Evolutionary conservation across 2,888 invertebrate genomes (phyloP).

Genomic region (Taphrorychus bicolor): DNA sequence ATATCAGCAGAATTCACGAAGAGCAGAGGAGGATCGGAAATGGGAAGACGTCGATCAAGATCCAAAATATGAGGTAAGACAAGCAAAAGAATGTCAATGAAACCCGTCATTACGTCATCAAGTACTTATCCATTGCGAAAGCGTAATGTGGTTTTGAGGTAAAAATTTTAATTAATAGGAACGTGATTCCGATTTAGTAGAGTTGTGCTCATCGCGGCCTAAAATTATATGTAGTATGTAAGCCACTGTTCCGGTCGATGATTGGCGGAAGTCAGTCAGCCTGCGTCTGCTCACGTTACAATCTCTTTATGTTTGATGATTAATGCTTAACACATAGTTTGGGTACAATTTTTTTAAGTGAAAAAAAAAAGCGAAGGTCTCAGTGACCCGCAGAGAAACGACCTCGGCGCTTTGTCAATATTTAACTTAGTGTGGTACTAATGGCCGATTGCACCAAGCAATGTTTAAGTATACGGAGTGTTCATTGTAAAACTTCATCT

Average conservation of each 20-base stretch:
- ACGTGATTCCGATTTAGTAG: conserved; percentile 8
- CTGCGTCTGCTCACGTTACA: not conserved
- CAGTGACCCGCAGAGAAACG: no score
- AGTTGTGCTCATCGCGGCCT: conserved; percentile 22
- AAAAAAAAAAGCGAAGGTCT: no score
- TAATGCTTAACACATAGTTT: not conserved
- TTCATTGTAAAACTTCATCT: no score
- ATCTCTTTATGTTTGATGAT: not conserved
- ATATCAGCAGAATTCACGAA: conserved; percentile 51
- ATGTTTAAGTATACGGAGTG: no score
- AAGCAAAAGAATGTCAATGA: not conserved
- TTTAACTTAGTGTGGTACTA: no score
- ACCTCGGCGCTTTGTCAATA: no score
- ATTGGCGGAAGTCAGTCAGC: conserved; percentile 40
- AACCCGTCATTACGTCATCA: not conserved
- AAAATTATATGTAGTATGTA: conserved; percentile 44
- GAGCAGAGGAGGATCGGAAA: conserved; percentile 59
- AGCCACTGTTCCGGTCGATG: conserved; percentile 43
- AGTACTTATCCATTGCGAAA: not conserved
- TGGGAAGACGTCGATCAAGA: conserved; percentile 57
- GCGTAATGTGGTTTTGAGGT: not conserved
- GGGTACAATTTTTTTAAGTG: no score
- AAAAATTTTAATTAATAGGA: not conserved
- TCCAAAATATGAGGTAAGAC: conserved; percentile 59
- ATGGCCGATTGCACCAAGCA: no score